Base-by-base conservation (phyloP, 2,797 vertebrate species). In the Euthynnus affinis region DNA sequence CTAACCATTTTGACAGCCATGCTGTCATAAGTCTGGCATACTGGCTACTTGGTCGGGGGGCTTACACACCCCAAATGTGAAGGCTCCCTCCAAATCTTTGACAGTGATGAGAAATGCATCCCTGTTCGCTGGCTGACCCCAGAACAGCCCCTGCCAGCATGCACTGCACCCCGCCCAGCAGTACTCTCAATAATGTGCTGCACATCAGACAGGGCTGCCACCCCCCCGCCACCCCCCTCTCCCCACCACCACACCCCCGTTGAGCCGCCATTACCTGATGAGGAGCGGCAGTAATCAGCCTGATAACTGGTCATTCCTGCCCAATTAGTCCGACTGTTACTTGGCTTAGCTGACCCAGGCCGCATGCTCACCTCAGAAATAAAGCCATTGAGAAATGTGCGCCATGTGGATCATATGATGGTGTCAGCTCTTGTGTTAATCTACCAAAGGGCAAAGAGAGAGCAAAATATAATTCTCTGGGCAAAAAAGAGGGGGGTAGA, bases 251-350 rank as follows among this genome's bases (percentile, higher is more conserved):
- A 18, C 12, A 42, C 46, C 76, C 66, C 74, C 2, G 27, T 74
- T 84, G 86, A 89, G 88, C 62, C 52, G 53, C 74, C 64, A 59
- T 84, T 81, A 85, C 79, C 75, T 86, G 87, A 92, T 89, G 85
- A 88, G 80, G 72, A 87, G 81, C 87, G 92, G 88, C 92, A 92
- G 87, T 91, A 92, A 94, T 93, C 92, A 87, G 88, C 78, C 77
- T 15, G 74, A 82, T 88, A 78, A 83, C 83, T 78, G 77, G 58
- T 85, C 71, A 81, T 76, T 91, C 80, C 76, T 59, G 81, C 62
- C 83, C 85, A 85, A 90, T 92, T 91, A 91, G 83, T 32, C 55
- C 12, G 32, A 76, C 68, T 55, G 3, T 85, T 84, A 88, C 84
- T 81, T 86, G 71, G 74, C 58, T 89, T 74, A 71, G 65, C 60